These are phyloP conservation scores for Connochaetes taurinus DNA, from an alignment of 2,113 vertebrate species.

Conservation along the genomic window DNA sequence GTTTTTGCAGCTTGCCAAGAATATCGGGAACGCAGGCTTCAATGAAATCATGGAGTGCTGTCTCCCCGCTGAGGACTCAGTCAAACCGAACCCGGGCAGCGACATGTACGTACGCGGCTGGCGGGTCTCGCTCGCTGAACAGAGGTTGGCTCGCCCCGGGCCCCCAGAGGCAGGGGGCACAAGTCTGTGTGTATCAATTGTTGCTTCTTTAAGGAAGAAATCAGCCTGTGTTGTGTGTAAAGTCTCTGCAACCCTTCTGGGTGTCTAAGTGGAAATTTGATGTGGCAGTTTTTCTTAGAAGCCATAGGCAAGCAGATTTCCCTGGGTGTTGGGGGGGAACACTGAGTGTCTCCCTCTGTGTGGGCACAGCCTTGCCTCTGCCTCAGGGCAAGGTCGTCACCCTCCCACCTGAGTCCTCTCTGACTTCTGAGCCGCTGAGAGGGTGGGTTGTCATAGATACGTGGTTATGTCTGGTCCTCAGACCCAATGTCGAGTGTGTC, in stretches of 20 bases:
- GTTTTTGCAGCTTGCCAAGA: constrained; percentile 91
- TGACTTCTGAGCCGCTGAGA: background rate
- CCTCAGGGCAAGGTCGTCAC: background rate
- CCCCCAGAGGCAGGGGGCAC: background rate
- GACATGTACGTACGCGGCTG: constrained; percentile 89
- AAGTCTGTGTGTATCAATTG: accelerated
- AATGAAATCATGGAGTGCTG: constrained; percentile 97
- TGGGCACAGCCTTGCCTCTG: background rate
- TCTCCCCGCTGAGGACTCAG: constrained; percentile 80
- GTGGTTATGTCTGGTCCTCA: accelerated
- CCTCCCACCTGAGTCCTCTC: background rate
- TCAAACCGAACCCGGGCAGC: constrained; percentile 89
- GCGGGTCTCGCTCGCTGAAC: accelerated
- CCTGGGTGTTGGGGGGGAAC: background rate
- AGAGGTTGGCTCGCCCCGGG: background rate
- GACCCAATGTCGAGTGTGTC: background rate
- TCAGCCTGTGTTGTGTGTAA: background rate
- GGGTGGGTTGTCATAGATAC: background rate
- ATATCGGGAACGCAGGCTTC: constrained; percentile 95
- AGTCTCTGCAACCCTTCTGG: background rate
- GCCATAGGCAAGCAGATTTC: background rate
- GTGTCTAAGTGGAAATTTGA: background rate
- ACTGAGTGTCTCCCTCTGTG: background rate
- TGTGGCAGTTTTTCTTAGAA: background rate
- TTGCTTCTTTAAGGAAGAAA: background rate